Percentiles rank a stretch among this genome's conserved stretches.
Evolutionary conservation across 2,113 vertebrate genomes (phyloP).

Genomic region (Eptatretus burgeri): DNA sequence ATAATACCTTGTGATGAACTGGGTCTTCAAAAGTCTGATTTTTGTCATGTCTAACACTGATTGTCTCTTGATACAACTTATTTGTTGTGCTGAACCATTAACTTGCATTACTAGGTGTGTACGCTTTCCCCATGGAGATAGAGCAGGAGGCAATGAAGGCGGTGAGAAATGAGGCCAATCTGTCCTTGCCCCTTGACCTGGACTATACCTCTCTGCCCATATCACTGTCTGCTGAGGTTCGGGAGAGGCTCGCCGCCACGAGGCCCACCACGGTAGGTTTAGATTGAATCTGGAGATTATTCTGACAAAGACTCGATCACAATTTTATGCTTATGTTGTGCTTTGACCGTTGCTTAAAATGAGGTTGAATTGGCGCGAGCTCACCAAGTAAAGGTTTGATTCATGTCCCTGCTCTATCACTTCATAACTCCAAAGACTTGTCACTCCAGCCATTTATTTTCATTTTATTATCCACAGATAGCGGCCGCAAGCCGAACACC

Average conservation of each 20-base stretch:
- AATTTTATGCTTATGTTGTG: too few species aligned
- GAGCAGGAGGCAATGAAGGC: constrained; percentile 48
- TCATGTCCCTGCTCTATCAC: too few species aligned
- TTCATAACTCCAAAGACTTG: too few species aligned
- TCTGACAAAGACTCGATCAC: too few species aligned
- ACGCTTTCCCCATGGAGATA: constrained; percentile 22
- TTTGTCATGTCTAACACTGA: too few species aligned
- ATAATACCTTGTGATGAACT: too few species aligned
- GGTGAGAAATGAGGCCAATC: constrained; percentile 39
- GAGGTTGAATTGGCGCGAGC: too few species aligned
- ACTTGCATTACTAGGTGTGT: constrained; percentile 21
- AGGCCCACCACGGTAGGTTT: constrained; percentile 46
- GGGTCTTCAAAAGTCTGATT: too few species aligned
- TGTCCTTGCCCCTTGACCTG: constrained; percentile 33
- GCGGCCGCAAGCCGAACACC: constrained; percentile 46
- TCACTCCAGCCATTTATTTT: neutral
- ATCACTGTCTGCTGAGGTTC: constrained; percentile 42
- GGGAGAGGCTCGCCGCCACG: constrained; percentile 35
- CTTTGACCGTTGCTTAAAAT: too few species aligned
- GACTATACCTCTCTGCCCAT: constrained; percentile 41
- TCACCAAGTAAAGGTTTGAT: too few species aligned
- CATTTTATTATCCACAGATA: constrained; percentile 21
- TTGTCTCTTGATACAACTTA: too few species aligned
- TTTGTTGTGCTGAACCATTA: too few species aligned
- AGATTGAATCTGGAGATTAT: neutral